Percentiles rank a stretch among this genome's conserved stretches.
Evolutionary conservation across 1,140 invertebrate genomes (phyloP).

Genomic region (Trachelipus rathkii): DNA sequence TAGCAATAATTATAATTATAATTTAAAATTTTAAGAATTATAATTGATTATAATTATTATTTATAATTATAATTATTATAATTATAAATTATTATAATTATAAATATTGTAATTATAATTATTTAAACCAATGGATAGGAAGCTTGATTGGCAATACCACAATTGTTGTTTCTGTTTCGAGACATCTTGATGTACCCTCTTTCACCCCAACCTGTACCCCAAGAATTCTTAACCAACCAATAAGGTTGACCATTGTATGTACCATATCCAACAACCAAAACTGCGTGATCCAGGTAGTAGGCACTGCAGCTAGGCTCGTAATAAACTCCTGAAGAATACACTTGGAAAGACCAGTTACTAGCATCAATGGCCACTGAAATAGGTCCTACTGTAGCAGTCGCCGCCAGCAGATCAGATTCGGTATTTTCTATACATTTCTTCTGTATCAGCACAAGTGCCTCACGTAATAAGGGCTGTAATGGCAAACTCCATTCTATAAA

Average conservation of each 20-base stretch:
- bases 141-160: too few relatives aligned
- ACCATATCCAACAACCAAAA: slow-evolving; percentile 50
- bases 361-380: slow-evolving; percentile 83
- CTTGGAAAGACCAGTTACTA: slow-evolving; percentile 67
- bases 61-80: too few relatives aligned
- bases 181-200: slow-evolving; percentile 46
- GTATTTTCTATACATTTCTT: slow-evolving; percentile 70
- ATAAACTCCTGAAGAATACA: slow-evolving; percentile 71
- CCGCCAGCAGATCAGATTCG: slow-evolving; percentile 66
- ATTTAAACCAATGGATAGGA: too few relatives aligned
- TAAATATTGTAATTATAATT: too few relatives aligned
- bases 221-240: slow-evolving; percentile 60
- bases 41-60: too few relatives aligned
- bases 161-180: too few relatives aligned
- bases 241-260: slow-evolving; percentile 50
- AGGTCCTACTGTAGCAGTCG: slow-evolving; percentile 88
- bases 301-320: slow-evolving; percentile 64
- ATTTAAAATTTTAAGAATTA: too few relatives aligned
- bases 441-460: slow-evolving; percentile 78
- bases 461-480: slow-evolving; percentile 67
- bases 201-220: slow-evolving; percentile 55
- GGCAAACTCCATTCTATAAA: slow-evolving; percentile 57
- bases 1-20: too few relatives aligned
- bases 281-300: slow-evolving; percentile 57
- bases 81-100: too few relatives aligned